phyloP scores from a whole-genome alignment of 2,113 vertebrate species.

The Ia io region DNA sequence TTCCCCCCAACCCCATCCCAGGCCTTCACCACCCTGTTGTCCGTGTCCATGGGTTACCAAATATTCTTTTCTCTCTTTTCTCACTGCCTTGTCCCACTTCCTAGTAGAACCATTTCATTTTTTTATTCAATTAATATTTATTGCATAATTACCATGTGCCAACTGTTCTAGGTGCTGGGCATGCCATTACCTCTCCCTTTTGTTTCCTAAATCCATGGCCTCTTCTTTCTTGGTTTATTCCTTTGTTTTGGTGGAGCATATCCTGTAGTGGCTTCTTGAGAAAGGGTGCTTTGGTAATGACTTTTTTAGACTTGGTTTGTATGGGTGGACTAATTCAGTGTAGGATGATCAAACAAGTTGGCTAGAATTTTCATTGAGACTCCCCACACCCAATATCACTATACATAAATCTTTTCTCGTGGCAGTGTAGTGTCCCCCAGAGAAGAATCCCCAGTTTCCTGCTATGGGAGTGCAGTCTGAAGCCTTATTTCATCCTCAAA shows the following conservation, averaged over 20 bases:
- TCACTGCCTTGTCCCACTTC: neutral
- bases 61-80: neutral
- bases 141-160: neutral
- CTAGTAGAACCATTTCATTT: neutral
- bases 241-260: neutral
- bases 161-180: neutral
- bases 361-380: neutral
- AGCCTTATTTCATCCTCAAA: no score
- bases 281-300: neutral
- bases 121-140: neutral
- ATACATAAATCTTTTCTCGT: neutral
- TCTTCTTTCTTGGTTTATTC: neutral
- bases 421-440: neutral
- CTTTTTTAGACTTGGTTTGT: neutral
- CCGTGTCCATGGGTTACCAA: no score
- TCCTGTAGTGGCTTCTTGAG: neutral
- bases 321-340: neutral
- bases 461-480: neutral
- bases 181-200: neutral
- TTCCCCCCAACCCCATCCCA: no score
- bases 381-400: neutral
- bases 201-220: neutral
- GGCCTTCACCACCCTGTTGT: no score
- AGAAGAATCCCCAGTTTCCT: neutral
- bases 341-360: neutral